Conservation (phyloP, 1,140 invertebrate species). For the Diabrotica undecimpunctata region DNA sequence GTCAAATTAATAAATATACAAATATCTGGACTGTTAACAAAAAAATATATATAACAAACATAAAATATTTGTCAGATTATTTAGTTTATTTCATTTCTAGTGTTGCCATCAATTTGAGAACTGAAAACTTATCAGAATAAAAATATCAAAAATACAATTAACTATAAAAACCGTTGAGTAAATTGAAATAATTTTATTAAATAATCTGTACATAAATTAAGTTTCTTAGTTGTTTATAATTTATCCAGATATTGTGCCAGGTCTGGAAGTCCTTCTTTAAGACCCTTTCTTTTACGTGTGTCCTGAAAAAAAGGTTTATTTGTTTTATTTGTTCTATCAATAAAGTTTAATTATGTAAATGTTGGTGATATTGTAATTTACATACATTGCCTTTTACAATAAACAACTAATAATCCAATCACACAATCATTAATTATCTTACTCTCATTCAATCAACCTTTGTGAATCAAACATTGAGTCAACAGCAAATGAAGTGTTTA, state of each 20-base stretch:
- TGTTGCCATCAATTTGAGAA: no score
- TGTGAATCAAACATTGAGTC: no score
- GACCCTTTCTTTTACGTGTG: slow-evolving; percentile 97
- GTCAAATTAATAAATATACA: slow-evolving; percentile 18
- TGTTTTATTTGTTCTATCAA: no score
- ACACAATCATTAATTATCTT: no score
- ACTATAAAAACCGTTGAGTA: not conserved
- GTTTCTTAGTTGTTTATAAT: slow-evolving; percentile 66
- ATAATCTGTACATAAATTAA: slow-evolving; percentile 40
- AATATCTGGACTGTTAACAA: slow-evolving; percentile 15
- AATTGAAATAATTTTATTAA: slow-evolving; percentile 15
- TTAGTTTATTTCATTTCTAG: not conserved
- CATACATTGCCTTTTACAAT: no score
- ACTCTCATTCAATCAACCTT: no score
- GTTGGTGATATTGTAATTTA: no score
- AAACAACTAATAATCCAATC: no score
- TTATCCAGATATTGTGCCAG: slow-evolving; percentile 90
- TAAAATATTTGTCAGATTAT: slow-evolving; percentile 9
- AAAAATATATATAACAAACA: slow-evolving; percentile 18
- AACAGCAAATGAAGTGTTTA: no score
- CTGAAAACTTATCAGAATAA: not conserved
- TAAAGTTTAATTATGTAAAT: no score
- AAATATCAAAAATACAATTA: slow-evolving; percentile 7
- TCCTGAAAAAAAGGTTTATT: slow-evolving; percentile 61
- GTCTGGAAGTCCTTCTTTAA: slow-evolving; percentile 96